phyloP scores from a whole-genome alignment of 1,140 invertebrate genomes.

The Platorchestia sp. region DNA sequence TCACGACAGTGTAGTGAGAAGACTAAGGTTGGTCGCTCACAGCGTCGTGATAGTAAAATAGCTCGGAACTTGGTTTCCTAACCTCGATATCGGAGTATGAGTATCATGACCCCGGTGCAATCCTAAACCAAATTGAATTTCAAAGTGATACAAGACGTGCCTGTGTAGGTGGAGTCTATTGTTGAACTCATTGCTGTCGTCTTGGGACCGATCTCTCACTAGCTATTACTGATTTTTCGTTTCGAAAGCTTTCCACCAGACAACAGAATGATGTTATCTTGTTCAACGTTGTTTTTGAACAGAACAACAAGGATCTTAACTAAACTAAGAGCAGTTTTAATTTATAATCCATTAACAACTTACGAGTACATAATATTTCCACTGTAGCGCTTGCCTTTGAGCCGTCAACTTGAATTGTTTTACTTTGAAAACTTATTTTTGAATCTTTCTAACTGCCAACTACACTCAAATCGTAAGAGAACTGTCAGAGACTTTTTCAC shows the following conservation, averaged over 20 bases:
- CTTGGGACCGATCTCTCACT: neutral
- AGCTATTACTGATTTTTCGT: neutral
- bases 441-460: too few relatives aligned
- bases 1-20: slow-evolving; percentile 49
- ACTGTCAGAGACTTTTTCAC: too few relatives aligned
- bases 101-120: neutral
- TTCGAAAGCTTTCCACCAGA: neutral
- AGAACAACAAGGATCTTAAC: too few relatives aligned
- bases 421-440: too few relatives aligned
- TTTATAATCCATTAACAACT: neutral
- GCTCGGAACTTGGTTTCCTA: neutral
- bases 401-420: too few relatives aligned
- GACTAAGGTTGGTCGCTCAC: slow-evolving; percentile 26
- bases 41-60: slow-evolving; percentile 42
- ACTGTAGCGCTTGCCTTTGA: neutral
- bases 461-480: too few relatives aligned
- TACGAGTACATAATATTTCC: neutral
- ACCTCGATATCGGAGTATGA: neutral
- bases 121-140: neutral
- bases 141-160: neutral
- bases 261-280: neutral
- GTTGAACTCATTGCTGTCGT: neutral
- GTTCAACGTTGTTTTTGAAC: neutral
- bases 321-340: neutral
- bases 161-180: neutral